Base-by-base conservation (phyloP, 2,113 vertebrate genomes). In the Protomyctophum bolini region DNA sequence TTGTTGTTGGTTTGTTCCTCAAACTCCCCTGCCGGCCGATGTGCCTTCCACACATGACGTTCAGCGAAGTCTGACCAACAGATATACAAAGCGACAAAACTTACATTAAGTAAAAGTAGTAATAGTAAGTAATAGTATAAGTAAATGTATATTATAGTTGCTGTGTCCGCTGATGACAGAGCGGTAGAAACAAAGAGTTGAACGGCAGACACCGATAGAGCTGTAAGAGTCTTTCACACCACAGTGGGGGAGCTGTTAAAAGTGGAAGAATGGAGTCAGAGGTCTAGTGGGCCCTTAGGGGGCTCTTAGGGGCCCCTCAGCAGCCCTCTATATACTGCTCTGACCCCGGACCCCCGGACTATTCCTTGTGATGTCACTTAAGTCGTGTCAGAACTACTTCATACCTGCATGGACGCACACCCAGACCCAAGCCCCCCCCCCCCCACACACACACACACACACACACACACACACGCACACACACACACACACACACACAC, bases 331-430 rank as follows among this genome's bases (percentile, higher is more conserved):
- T 71, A 21, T 21, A 58, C 47, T 76, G 77, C 56, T 73, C 54
- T 75, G 64, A 80, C 68, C 41, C 33, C 4, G 59, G 58, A 47
- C 54, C 46, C 54, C 21, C 21, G 21, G 33, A 63, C 78, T 69
- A 59, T 72, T 70, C 70, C 41, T 68, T 66, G 51, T 59, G 64
- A 47, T 77, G n/a, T 33, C 66, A 52, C 63, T 63, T 46, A 29
- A 28, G 55, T 10, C 33, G 33, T 41, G 33, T 41, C 33, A 41
- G 33, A 21, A 65, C 59, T 46, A 59, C n/a, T 45, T 58, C 55
- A n/a, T 41, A 21, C 21, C 21, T 21, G 21, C 21, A 21, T 21
- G 21, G 21, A 21, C 21, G 21, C 21, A 21, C 21, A 21, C 21
- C 21, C 21, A 21, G 21, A 21, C 21, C 21, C 58, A 15, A 21